A percentile compares a stretch with the other conserved stretches of the same genome.
phyloP scores from a whole-genome alignment of 2,113 vertebrate species.

The Nyctereutes procyonoides region DNA sequence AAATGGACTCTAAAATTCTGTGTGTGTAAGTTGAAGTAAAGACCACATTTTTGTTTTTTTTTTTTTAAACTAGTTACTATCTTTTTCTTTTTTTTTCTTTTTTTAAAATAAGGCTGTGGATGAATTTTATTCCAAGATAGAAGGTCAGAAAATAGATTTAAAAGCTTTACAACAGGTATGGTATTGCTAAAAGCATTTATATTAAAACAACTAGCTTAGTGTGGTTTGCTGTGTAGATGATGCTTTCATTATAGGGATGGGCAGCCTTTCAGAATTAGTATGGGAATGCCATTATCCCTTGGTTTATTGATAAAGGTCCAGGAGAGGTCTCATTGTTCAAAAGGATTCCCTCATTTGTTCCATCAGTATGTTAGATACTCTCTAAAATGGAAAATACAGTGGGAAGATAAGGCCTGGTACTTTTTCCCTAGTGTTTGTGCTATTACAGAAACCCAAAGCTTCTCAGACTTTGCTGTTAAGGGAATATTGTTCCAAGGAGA shows the following conservation, averaged over 20 bases:
- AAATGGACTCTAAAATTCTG: slow-evolving; percentile 41
- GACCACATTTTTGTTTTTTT: not conserved
- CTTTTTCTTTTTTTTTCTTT: slow-evolving; percentile 49
- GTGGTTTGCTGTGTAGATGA: not conserved
- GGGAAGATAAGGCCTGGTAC: not conserved
- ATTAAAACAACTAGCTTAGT: not conserved
- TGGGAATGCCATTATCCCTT: not conserved
- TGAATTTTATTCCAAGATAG: slow-evolving; percentile 98
- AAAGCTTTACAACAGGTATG: slow-evolving; percentile 96
- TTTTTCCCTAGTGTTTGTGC: not conserved
- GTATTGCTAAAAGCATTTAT: not conserved
- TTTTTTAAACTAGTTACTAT: slow-evolving; percentile 15
- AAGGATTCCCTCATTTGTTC: not conserved
- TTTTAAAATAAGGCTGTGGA: slow-evolving; percentile 92
- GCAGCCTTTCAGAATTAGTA: not conserved
- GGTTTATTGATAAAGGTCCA: not conserved
- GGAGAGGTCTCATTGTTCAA: not conserved
- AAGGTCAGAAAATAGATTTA: slow-evolving; percentile 98
- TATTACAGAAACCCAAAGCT: not conserved
- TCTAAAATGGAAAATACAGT: slow-evolving; percentile 37
- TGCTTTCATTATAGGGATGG: slow-evolving; percentile 31
- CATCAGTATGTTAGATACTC: not conserved
- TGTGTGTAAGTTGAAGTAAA: slow-evolving; percentile 47
- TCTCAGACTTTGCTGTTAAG: slow-evolving; percentile 7
- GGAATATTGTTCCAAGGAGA: not conserved